A percentile compares a stretch with the other conserved stretches of the same genome.
phyloP scores from a whole-genome alignment of 2,888 invertebrate species.

The Calliphora vomitoria region DNA sequence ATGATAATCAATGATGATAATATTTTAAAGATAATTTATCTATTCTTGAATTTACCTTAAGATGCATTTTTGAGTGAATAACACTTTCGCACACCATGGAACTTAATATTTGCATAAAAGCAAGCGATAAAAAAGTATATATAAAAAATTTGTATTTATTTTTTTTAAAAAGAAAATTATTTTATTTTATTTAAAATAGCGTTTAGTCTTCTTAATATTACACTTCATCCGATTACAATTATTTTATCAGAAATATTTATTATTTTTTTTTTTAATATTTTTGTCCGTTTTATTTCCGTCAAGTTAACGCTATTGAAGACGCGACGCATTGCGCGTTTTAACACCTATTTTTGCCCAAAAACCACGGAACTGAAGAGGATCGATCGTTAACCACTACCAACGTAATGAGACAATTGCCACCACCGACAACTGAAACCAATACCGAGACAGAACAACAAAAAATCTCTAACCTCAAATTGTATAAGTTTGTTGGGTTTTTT shows the following conservation, averaged over 20 bases:
- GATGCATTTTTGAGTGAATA: constrained; percentile 79
- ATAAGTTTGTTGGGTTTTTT: constrained; percentile 4
- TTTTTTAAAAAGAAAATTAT: background rate
- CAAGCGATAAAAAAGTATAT: constrained; percentile 39
- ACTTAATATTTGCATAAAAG: constrained; percentile 59
- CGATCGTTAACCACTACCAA: constrained; percentile 62
- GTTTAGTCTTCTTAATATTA: background rate
- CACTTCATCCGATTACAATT: constrained; percentile 23
- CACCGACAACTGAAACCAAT: constrained; percentile 74
- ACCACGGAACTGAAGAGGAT: constrained; percentile 68
- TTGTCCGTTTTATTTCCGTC: constrained; percentile 61
- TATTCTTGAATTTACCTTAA: constrained; percentile 77
- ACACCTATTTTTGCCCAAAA: constrained; percentile 77
- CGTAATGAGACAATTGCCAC: constrained; percentile 47
- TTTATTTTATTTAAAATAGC: constrained; percentile 18
- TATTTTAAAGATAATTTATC: constrained; percentile 38
- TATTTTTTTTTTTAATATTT: constrained; percentile 1
- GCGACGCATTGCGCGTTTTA: constrained; percentile 80
- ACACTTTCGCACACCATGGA: constrained; percentile 80
- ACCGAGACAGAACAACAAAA: constrained; percentile 72
- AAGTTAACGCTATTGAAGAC: constrained; percentile 75
- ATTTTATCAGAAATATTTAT: constrained; percentile 23
- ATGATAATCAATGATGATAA: constrained; percentile 41
- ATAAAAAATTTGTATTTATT: background rate
- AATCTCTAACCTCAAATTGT: constrained; percentile 49